A percentile compares a stretch with the other conserved stretches of the same genome.
Evolutionary conservation across 2,888 invertebrate species (phyloP).

Genomic region (Muschampia plurimacula): DNA sequence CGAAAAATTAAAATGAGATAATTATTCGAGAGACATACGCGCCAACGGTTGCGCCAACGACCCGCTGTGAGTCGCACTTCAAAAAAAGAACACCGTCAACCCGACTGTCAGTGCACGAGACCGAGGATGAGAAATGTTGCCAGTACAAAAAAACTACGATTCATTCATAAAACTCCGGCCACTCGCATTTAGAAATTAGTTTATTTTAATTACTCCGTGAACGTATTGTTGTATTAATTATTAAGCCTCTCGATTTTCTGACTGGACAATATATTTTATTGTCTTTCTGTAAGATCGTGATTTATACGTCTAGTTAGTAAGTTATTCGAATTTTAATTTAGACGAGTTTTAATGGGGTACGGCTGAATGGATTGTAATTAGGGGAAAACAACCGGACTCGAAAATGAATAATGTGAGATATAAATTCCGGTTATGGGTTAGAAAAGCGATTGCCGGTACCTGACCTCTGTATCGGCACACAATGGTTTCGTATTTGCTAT

Average conservation of each 20-base stretch:
- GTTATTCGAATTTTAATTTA: slow-evolving; percentile 85
- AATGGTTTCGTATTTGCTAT: slow-evolving; percentile 70
- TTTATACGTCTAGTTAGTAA: slow-evolving; percentile 85
- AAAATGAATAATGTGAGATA: slow-evolving; percentile 79
- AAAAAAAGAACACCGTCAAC: slow-evolving; percentile 78
- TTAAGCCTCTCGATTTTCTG: slow-evolving; percentile 63
- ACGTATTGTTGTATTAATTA: slow-evolving; percentile 83
- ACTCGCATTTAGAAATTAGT: slow-evolving; percentile 80
- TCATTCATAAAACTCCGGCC: slow-evolving; percentile 78
- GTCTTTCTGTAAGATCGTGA: slow-evolving; percentile 76
- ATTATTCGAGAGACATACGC: slow-evolving; percentile 56
- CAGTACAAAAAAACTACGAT: slow-evolving; percentile 67
- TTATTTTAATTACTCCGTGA: slow-evolving; percentile 83
- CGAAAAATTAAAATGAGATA: slow-evolving; percentile 78
- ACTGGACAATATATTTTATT: slow-evolving; percentile 84
- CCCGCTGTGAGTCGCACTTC: slow-evolving; percentile 80
- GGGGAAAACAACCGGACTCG: slow-evolving; percentile 78
- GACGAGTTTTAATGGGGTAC: slow-evolving; percentile 83
- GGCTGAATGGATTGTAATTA: slow-evolving; percentile 85
- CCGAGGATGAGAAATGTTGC: slow-evolving; percentile 80
- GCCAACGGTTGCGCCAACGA: slow-evolving; percentile 75
- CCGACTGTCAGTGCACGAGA: slow-evolving; percentile 76
- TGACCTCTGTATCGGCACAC: slow-evolving; percentile 63
- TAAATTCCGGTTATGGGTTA: slow-evolving; percentile 79
- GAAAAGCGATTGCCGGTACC: slow-evolving; percentile 62